Base-by-base conservation (phyloP, 2,113 vertebrate genomes). In the Colius striatus region DNA sequence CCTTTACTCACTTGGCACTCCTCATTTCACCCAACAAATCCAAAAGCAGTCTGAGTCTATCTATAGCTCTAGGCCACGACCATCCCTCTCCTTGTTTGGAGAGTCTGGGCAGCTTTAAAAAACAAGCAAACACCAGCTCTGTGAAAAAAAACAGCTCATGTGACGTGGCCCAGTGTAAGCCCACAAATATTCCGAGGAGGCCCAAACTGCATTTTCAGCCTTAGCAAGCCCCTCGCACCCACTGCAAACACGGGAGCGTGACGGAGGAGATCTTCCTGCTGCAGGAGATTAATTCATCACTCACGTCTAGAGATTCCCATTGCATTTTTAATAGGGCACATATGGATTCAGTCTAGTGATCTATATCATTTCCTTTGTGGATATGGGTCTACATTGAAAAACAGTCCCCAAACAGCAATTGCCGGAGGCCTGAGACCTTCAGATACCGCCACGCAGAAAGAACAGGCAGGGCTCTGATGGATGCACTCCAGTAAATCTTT, bases 281-380 rank as follows among this genome's bases (percentile, higher is more conserved):
- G 32, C 53, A 78, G 77, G 77, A 66, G 75, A 91, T 89, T 50
- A 82, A 96, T 89, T 78, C 45, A 92, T 50, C 70, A 65, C 36
- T 89, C 50, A 21, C 2, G 1, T 87, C 74, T 58, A 61, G 38
- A 85, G 55, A 86, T 27, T 74, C 74, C 79, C 57, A 60, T 20
- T 84, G 55, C 53, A 27, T 78, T 96, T 92, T 89, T 87, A 92
- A 65, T 82, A 84, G 65, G 57, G 57, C 41, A 75, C 63, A 90
- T 71, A 90, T 16, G 32, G 83, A 95, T 63, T 47, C 32, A 88
- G 26, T 65, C 79, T 30, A 63, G 65, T 22, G 41, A 91, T 68
- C 79, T 75, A 16, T 30, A 75, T 41, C 4, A 78, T 22, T 65
- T 84, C 53, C 65, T 75, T 88, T 82, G 72, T 90, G 61, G 61